Percentiles rank a stretch among this genome's conserved stretches.
Conservation (phyloP, 2,113 vertebrate species). For the Bombycilla garrulus region DNA sequence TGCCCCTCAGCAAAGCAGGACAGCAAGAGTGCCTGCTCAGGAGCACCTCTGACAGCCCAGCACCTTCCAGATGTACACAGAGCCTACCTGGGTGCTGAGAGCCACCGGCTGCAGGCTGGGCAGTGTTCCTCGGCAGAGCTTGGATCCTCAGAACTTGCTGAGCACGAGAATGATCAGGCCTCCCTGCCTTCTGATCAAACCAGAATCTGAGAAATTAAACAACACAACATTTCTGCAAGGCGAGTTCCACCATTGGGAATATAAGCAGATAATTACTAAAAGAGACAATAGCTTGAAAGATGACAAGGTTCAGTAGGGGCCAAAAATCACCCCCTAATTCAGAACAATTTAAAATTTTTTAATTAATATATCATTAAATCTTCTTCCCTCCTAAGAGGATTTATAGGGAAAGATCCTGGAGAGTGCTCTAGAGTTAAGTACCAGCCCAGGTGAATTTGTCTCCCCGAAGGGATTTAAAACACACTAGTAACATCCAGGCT, state of each 20-base stretch:
- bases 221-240: not conserved
- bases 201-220: not conserved
- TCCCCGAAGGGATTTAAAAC: not conserved
- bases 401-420: not conserved
- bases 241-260: not conserved
- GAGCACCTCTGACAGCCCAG: not conserved
- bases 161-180: fast-evolving
- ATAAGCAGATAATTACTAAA: not conserved
- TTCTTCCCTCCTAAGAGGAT: not conserved
- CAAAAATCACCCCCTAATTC: not conserved
- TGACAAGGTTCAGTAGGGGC: not conserved
- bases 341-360: not conserved
- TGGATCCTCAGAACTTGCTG: not conserved
- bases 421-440: not conserved
- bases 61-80: not conserved
- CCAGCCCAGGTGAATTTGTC: not conserved
- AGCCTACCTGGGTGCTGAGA: not conserved
- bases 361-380: not conserved
- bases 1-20: not conserved
- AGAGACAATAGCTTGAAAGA: not conserved
- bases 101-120: not conserved
- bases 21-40: not conserved
- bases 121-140: not conserved
- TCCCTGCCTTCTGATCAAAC: not conserved
- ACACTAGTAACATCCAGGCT: not conserved